Conservation (phyloP, 2,113 vertebrate genomes). For the Cyanoramphus novaezelandiae region DNA sequence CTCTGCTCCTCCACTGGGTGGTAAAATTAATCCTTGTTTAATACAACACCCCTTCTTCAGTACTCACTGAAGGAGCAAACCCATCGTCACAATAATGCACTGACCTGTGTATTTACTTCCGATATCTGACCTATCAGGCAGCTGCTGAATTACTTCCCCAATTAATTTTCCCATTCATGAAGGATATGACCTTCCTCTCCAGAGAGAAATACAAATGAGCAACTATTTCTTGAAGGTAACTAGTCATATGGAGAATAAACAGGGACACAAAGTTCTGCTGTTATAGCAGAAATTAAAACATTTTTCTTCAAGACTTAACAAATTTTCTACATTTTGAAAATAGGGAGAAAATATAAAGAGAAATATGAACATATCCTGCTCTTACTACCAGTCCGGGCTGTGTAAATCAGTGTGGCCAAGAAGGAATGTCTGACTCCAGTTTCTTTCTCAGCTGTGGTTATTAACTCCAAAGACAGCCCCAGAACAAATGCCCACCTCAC, state of each 20-base stretch:
- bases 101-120: constrained; percentile 8
- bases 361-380: neutral
- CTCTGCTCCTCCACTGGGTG: neutral
- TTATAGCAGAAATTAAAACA: constrained; percentile 4
- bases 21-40: neutral
- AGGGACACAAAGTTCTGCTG: neutral
- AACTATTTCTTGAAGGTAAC: neutral
- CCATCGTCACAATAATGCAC: neutral
- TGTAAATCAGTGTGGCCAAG: neutral
- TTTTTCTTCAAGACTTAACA: constrained; percentile 12
- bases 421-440: neutral
- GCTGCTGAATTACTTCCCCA: constrained; percentile 44
- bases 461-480: neutral
- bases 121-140: neutral
- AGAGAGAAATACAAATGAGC: constrained; percentile 8
- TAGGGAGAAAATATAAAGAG: neutral
- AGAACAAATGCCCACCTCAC: neutral
- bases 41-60: neutral
- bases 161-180: constrained; percentile 46
- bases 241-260: neutral
- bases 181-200: neutral
- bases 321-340: neutral
- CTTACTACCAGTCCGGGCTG: neutral
- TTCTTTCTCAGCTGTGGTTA: neutral
- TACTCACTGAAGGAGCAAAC: neutral